These are phyloP conservation scores for Gastracanthus pulcherrimus DNA, from an alignment of 2,888 invertebrate species.

Conservation along the genomic window DNA sequence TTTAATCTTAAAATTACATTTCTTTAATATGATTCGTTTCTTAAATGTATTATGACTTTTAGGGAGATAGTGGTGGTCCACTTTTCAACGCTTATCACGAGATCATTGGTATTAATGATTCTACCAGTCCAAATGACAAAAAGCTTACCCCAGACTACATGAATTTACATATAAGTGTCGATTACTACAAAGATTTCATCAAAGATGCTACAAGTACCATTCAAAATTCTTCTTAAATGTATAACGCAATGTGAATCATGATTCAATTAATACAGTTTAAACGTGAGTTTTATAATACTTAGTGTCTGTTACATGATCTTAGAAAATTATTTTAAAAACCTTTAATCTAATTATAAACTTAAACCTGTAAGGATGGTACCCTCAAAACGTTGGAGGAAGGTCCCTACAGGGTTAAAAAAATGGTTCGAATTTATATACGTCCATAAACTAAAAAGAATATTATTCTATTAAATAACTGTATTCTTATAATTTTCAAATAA, in stretches of 20 bases:
- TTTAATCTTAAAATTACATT: neutral
- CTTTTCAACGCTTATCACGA: neutral
- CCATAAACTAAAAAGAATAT: no score
- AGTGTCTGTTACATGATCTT: no score
- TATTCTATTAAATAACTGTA: no score
- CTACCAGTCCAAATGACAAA: neutral
- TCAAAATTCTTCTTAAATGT: neutral
- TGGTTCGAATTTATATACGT: no score
- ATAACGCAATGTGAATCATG: neutral
- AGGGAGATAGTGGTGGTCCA: slow-evolving; percentile 31
- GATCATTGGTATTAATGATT: neutral
- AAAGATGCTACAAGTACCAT: neutral
- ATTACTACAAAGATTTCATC: neutral
- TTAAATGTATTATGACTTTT: neutral
- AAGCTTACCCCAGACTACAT: neutral
- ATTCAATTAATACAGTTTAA: neutral
- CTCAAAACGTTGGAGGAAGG: no score
- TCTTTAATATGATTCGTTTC: neutral
- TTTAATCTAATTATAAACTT: no score
- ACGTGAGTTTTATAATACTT: no score
- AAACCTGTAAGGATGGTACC: no score
- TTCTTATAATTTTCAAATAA: no score
- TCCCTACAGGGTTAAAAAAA: no score
- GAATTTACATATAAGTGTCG: neutral
- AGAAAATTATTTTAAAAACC: no score